Conservation (phyloP, 64 coral and sea anemone species). For the Cladopsammia gracilis region DNA sequence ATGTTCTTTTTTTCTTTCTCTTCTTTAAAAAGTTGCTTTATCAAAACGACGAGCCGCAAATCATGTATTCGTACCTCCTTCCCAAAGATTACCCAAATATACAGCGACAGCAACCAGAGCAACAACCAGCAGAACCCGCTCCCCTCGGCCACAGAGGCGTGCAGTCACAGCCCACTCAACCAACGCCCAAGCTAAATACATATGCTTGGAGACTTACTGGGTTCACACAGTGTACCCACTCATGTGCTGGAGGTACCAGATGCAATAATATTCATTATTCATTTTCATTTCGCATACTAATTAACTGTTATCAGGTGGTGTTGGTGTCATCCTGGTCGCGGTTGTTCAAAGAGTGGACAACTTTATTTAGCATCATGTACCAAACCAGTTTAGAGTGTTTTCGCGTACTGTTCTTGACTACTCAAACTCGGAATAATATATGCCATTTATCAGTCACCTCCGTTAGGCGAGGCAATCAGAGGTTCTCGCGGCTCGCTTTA, state of each 20-base stretch:
- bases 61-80: constrained; percentile 93
- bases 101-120: constrained; percentile 14
- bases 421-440: too few species aligned
- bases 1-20: not conserved
- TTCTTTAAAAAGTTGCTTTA: constrained; percentile 75
- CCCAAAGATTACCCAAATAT: constrained; percentile 51
- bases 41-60: constrained; percentile 92
- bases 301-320: too few species aligned
- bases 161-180: not conserved
- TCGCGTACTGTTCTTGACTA: too few species aligned
- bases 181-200: not conserved
- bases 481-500: too few species aligned
- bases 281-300: too few species aligned
- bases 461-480: too few species aligned
- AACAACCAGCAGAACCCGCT: constrained; percentile 45
- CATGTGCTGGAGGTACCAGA: constrained; percentile 92
- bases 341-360: too few species aligned
- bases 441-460: too few species aligned
- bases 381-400: too few species aligned
- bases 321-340: too few species aligned
- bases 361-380: too few species aligned
- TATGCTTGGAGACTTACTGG: constrained; percentile 77
- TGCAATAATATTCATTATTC: too few species aligned
- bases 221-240: constrained; percentile 85
- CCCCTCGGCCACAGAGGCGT: not conserved